These are phyloP conservation scores for Hetaerina titia DNA, from an alignment of 2,888 invertebrate genomes.

Conservation along the genomic window DNA sequence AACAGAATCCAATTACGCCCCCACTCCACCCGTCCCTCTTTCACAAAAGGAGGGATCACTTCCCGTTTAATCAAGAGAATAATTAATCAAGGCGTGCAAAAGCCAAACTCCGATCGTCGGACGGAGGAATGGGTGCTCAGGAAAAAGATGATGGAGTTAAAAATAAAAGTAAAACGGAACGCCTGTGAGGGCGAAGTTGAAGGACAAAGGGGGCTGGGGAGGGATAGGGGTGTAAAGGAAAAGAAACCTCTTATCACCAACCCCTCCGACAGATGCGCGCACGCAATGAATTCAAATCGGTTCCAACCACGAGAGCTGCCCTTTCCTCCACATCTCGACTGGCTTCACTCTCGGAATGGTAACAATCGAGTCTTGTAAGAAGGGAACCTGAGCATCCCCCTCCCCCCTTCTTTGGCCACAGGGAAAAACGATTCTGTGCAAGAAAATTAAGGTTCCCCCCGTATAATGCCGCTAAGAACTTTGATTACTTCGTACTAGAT, in stretches of 20 bases:
- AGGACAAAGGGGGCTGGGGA: not conserved
- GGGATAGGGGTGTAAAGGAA: not conserved
- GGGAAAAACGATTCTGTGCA: too few relatives aligned
- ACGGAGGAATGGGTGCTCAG: not conserved
- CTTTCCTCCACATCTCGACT: not conserved
- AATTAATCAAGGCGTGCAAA: slow-evolving; percentile 47
- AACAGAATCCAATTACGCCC: slow-evolving; percentile 56
- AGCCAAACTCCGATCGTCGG: not conserved
- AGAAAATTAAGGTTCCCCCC: too few relatives aligned
- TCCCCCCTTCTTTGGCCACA: too few relatives aligned
- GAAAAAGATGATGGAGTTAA: not conserved
- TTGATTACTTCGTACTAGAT: too few relatives aligned
- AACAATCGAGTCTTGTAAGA: too few relatives aligned
- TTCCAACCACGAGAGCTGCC: not conserved
- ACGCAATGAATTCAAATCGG: not conserved
- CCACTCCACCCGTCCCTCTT: not conserved
- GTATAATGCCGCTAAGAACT: too few relatives aligned
- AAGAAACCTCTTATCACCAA: too few relatives aligned
- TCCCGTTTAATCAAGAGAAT: slow-evolving; percentile 49
- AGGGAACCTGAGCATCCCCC: too few relatives aligned
- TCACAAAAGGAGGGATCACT: slow-evolving; percentile 39
- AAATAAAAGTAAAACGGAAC: not conserved
- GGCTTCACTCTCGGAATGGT: too few relatives aligned
- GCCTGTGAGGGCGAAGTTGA: not conserved
- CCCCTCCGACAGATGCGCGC: too few relatives aligned